A percentile compares a stretch with the other conserved stretches of the same genome.
Conservation (phyloP, 1,140 invertebrate genomes). For the Goniozus legneri region DNA sequence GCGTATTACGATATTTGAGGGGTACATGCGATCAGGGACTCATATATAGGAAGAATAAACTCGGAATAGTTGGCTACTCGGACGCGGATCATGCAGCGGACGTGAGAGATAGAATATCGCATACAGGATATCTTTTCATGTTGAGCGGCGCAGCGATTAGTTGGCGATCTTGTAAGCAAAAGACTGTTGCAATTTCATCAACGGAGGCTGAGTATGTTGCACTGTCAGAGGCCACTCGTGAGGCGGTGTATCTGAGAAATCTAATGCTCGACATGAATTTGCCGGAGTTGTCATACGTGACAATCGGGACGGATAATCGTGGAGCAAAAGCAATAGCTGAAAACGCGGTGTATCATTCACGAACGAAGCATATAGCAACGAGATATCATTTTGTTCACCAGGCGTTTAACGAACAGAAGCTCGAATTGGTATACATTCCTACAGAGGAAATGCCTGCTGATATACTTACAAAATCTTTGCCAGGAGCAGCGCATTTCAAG, state of each 20-base stretch:
- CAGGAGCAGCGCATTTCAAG: not conserved
- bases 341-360: slow-evolving; percentile 35
- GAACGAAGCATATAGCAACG: slow-evolving; percentile 49
- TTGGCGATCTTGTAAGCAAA: slow-evolving; percentile 15
- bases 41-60: slow-evolving; percentile 4
- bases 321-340: slow-evolving; percentile 36
- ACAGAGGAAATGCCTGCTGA: slow-evolving; percentile 17
- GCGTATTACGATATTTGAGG: slow-evolving; percentile 28
- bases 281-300: not conserved
- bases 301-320: slow-evolving; percentile 36
- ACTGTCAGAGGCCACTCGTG: slow-evolving; percentile 29
- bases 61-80: slow-evolving; percentile 11
- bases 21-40: slow-evolving; percentile 15
- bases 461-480: slow-evolving; percentile 14
- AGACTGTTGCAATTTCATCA: slow-evolving; percentile 20
- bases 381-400: slow-evolving; percentile 29
- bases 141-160: slow-evolving; percentile 5
- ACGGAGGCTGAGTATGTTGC: slow-evolving; percentile 49
- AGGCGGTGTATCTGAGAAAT: slow-evolving; percentile 32
- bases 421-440: slow-evolving; percentile 9
- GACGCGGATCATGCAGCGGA: slow-evolving; percentile 24
- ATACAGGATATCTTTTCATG: slow-evolving; percentile 15
- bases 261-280: slow-evolving; percentile 17
- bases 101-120: slow-evolving; percentile 22
- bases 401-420: not conserved